Evolutionary conservation across 2,113 vertebrate genomes (phyloP).

Genomic region (Etia nguti): DNA sequence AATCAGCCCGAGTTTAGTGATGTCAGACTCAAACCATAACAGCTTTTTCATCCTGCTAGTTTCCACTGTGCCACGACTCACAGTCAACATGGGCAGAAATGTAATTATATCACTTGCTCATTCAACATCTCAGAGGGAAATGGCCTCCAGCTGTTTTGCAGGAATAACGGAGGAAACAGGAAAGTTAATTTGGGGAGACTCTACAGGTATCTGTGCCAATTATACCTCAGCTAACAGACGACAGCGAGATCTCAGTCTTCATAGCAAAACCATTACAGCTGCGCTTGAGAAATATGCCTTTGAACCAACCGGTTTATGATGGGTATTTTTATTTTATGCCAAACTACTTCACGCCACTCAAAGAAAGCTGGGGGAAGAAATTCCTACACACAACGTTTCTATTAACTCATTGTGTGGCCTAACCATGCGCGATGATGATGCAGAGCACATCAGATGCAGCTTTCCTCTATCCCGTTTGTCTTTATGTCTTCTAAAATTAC

Average conservation of each 20-base stretch:
- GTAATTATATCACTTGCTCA: constrained; percentile 9
- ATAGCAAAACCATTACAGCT: neutral
- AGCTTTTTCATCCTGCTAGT: neutral
- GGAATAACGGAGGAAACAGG: constrained; percentile 11
- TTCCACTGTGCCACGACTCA: neutral
- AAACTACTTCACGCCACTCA: neutral
- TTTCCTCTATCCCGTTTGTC: constrained; percentile 19
- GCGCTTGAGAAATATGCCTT: neutral
- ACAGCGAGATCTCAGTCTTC: neutral
- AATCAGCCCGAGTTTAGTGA: neutral
- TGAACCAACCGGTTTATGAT: neutral
- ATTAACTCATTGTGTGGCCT: neutral
- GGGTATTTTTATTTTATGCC: neutral
- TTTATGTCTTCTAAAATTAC: constrained; percentile 9
- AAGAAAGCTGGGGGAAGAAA: neutral
- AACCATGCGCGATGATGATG: neutral
- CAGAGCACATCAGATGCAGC: constrained; percentile 13
- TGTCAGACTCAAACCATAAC: neutral
- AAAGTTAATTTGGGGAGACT: neutral
- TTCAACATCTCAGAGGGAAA: constrained; percentile 2
- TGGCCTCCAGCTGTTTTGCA: constrained; percentile 12
- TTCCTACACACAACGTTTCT: neutral
- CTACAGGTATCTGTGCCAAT: neutral
- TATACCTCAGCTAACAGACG: neutral
- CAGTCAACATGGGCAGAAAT: neutral